Base-by-base conservation (phyloP, 2,888 invertebrate species). In the Ferdinandea cuprea region DNA sequence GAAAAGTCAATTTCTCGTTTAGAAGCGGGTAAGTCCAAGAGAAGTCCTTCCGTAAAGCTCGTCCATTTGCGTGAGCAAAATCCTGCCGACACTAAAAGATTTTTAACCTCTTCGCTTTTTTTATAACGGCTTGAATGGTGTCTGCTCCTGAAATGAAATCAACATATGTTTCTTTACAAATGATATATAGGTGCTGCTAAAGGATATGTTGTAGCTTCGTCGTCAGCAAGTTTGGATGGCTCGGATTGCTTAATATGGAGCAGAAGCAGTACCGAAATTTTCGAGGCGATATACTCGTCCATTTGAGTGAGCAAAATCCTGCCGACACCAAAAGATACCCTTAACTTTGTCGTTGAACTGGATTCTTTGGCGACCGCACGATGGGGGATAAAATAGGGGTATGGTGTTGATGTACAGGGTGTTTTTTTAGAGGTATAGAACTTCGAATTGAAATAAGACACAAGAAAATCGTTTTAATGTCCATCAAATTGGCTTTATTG, bases 21-120 rank as follows among this genome's bases (percentile, higher is more conserved):
- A 11, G 52, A 54, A 8, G 15, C 7, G 1, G 79, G 59, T 13
- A 73, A 50, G 7, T 8, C 13, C 1, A 52, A 1, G 11, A 77
- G 9, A 3, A 73, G 28, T 17, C 30, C 2, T 1, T 50, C 9
- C 8, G 28, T 58, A n/a, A 73, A 69, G 5, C 72, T 68, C 3
- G 37, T 77, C 72, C 77, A 83, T 40, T 83, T 84, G n/a, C 73
- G 35, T 5, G 73, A 44, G 15, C 48, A 17, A 37, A 72, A 84
- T 17, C 83, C 72, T 9, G 59, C 74, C 9, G 59, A 71, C 40
- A 8, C 21, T 7, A 46, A 17, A 1, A 54, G 15, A 2, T 54
- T 5, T 19, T n/a, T 17, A 11, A 54, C 19, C 8, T 54, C 54
- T 0, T 37, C 19, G 19, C 35, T 11, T 35, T 35, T n/a, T 54